These are phyloP conservation scores for Nomada fabriciana DNA, from an alignment of 2,888 invertebrate genomes.

Conservation along the genomic window DNA sequence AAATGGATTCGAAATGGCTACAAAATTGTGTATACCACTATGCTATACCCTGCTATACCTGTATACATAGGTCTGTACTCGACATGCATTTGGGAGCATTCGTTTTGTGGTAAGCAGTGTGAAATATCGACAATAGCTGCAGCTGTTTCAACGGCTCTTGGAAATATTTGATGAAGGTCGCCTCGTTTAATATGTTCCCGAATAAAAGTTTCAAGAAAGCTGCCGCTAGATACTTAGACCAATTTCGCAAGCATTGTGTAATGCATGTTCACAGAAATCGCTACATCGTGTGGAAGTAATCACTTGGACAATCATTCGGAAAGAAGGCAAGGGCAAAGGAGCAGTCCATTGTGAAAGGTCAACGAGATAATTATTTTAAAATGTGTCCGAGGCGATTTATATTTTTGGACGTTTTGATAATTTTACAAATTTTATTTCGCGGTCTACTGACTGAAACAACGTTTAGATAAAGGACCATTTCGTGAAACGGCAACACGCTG, in stretches of 20 bases:
- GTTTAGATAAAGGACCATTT: not conserved
- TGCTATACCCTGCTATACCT: too few relatives aligned
- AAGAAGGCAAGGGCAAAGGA: constrained; percentile 30
- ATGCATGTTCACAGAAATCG: constrained; percentile 18
- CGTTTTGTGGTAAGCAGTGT: constrained; percentile 14
- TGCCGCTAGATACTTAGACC: constrained; percentile 10
- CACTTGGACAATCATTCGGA: constrained; percentile 13
- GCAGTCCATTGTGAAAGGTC: constrained; percentile 39
- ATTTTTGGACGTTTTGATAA: constrained; percentile 10
- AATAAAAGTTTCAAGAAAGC: constrained; percentile 48
- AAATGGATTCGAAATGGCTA: too few relatives aligned
- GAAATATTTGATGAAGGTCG: constrained; percentile 44
- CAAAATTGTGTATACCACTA: too few relatives aligned
- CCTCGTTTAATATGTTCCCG: constrained; percentile 29
- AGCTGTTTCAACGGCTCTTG: constrained; percentile 19
- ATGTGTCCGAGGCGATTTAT: constrained; percentile 23
- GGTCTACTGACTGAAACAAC: not conserved
- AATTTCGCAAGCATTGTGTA: constrained; percentile 59
- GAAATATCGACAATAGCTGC: constrained; percentile 33
- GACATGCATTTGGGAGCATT: not conserved
- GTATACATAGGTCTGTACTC: not conserved
- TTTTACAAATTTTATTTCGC: not conserved
- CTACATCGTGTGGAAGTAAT: constrained; percentile 31
- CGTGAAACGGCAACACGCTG: not conserved
- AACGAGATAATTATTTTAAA: constrained; percentile 41